Evolutionary conservation across 2,797 vertebrate species (phyloP).

Genomic region (Jordanella pulchra): DNA sequence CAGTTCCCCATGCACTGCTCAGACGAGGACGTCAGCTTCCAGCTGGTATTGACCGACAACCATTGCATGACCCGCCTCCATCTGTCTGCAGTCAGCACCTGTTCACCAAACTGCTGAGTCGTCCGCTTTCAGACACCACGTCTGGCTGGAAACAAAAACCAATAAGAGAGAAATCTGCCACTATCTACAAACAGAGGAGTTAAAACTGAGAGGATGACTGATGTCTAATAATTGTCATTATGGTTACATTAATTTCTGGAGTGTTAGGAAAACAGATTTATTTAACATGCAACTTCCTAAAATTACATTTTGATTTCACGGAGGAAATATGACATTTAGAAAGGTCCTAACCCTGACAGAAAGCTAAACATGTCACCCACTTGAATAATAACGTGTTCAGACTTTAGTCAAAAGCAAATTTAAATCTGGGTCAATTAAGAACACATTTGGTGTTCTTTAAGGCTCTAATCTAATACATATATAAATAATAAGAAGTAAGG

Average conservation of each 20-base stretch:
- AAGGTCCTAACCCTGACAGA: too few relatives aligned
- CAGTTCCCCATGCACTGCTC: neutral
- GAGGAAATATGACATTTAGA: too few relatives aligned
- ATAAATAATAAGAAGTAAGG: too few relatives aligned
- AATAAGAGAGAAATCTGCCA: neutral
- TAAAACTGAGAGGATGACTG: neutral
- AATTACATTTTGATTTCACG: too few relatives aligned
- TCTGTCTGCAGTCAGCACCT: conserved; percentile 34
- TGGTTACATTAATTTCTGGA: neutral
- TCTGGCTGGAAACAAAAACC: conserved; percentile 1
- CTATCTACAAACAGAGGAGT: neutral
- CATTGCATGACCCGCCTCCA: conserved; percentile 22
- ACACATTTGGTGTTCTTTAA: too few relatives aligned
- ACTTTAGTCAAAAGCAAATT: too few relatives aligned
- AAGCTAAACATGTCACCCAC: too few relatives aligned
- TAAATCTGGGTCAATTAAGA: too few relatives aligned
- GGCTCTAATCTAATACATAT: too few relatives aligned
- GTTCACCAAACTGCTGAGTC: conserved; percentile 19
- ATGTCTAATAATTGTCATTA: neutral
- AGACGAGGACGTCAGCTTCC: conserved; percentile 8
- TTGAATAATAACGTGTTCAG: too few relatives aligned
- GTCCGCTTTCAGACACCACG: conserved; percentile 10
- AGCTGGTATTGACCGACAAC: conserved; percentile 8
- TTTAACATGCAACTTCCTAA: too few relatives aligned
- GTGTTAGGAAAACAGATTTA: too few relatives aligned